Evolutionary conservation across 2,888 invertebrate species (phyloP).

Genomic region (Deladenus siricidicola): DNA sequence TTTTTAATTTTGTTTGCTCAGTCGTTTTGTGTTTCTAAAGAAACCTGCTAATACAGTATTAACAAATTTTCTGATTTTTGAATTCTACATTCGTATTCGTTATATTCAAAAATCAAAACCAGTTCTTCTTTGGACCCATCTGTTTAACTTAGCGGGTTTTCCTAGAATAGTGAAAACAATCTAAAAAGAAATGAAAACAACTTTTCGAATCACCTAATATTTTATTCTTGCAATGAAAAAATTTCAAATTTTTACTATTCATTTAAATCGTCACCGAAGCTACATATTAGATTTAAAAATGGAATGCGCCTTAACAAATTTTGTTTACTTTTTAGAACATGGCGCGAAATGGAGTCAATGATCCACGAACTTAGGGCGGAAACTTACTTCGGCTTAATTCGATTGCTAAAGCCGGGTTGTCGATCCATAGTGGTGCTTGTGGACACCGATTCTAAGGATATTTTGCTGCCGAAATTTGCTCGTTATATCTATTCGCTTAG

Average conservation of each 20-base stretch:
- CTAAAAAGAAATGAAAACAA: no score
- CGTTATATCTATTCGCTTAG: slow-evolving; percentile 89
- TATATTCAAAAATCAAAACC: no score
- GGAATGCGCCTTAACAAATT: no score
- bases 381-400: slow-evolving; percentile 86
- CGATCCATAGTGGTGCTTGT: slow-evolving; percentile 82
- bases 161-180: no score
- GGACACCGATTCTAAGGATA: slow-evolving; percentile 76
- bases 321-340: slow-evolving; percentile 9
- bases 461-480: slow-evolving; percentile 81
- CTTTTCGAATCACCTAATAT: neutral
- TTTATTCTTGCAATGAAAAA: neutral
- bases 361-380: slow-evolving; percentile 86
- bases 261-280: neutral
- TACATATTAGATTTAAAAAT: neutral
- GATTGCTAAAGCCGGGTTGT: slow-evolving; percentile 85
- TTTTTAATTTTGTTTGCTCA: no score
- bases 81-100: no score
- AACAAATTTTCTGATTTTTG: no score
- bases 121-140: no score
- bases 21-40: no score
- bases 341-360: slow-evolving; percentile 58
- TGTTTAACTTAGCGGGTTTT: no score
- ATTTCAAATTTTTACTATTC: no score
- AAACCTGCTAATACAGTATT: no score